Base-by-base conservation (phyloP, 30 jellyfish, hydroid and myxozoan genomes). In the Mastigias papua region DNA sequence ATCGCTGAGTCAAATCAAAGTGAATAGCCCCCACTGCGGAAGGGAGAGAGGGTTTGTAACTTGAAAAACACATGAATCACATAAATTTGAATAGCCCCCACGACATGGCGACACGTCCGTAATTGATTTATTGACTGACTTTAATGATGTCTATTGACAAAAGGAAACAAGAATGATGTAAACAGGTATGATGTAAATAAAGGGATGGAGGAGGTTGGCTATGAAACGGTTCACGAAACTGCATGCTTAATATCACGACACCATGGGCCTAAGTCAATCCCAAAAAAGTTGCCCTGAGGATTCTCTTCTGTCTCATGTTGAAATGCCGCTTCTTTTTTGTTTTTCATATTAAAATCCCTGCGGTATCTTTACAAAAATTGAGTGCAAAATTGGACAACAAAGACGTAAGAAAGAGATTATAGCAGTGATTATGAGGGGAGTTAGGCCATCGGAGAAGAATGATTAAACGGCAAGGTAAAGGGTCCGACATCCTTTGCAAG, bases 351-450 rank as follows among this genome's bases (percentile, higher is more conserved):
- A 27, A 61, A 34, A 22, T 20, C 34, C 17, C 58, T 57, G 88
- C 75, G 88, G 78, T 48, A 54, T 27, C 34, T 31, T 27, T 49
- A 58, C 15, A 78, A 34, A 77, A 57, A 77, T 77, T 77, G 88
- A 37, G 88, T 77, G 88, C 29, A 77, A 29, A 77, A 60, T 65
- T 74, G 54, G 78, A 21, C 60, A 77, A 54, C 67, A 77, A 66
- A 57, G 34, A 19, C 64, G 32, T 50, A 26, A 34, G 58, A 57
- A 32, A 31, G 1, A 63, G 74, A 63, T 63, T 63, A 63, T 63
- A 27, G 42, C 74, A 63, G 74, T 22, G 74, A 63, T 63, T 63
- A 63, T 37, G n/a, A 63, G 4, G 26, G 23, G 74, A 63, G 26
- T 58, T 58, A 58, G 70, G 29, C 11, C 34, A 54, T 11, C 25